Evolutionary conservation across 1,140 invertebrate species (phyloP).

Genomic region (Heliconius himera): DNA sequence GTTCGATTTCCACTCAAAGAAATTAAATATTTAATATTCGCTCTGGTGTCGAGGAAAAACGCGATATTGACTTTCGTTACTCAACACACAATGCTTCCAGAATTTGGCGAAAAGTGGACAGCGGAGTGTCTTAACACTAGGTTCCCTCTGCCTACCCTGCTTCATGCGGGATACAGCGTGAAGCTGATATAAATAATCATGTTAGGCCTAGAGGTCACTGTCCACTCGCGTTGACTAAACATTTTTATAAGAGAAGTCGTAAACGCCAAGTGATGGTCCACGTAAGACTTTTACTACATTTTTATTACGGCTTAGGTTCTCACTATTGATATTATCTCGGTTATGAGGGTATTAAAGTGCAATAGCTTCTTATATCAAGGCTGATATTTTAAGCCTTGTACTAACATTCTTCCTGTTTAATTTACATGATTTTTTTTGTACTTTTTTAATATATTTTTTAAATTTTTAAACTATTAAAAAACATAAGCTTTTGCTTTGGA

Average conservation of each 20-base stretch:
- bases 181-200: background rate
- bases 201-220: background rate
- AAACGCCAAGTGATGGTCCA: conserved; percentile 41
- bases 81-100: too few species aligned
- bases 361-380: conserved; percentile 16
- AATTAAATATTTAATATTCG: too few species aligned
- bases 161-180: too few species aligned
- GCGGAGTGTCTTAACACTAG: too few species aligned
- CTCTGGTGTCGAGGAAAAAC: too few species aligned
- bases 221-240: background rate
- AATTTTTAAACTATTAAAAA: too few species aligned
- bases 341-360: conserved; percentile 17
- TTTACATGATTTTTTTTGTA: background rate
- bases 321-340: conserved; percentile 27
- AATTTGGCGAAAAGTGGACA: too few species aligned
- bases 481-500: too few species aligned
- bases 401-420: background rate
- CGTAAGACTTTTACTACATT: conserved; percentile 41
- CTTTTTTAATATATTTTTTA: too few species aligned
- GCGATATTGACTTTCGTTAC: too few species aligned
- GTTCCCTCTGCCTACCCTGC: too few species aligned
- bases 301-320: conserved; percentile 35
- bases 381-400: background rate
- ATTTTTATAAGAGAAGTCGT: conserved; percentile 26
- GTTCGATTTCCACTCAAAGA: too few species aligned